phyloP scores from a whole-genome alignment of 2,113 vertebrate genomes.

The Alectura lathami region DNA sequence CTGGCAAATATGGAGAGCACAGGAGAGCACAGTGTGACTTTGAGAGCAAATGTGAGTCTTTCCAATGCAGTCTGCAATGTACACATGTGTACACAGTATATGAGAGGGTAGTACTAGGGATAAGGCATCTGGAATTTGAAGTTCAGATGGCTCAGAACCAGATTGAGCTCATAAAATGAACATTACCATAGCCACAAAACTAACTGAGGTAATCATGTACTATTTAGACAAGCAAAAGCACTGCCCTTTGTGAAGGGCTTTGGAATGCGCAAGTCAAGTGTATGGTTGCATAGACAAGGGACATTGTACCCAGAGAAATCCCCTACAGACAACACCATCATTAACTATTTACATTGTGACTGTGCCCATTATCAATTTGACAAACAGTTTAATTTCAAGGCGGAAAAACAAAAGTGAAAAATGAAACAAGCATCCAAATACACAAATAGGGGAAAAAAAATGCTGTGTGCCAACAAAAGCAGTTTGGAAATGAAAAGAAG shows the following conservation, averaged over 20 bases:
- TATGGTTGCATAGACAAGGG: slow-evolving; percentile 52
- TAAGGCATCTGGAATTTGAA: slow-evolving; percentile 28
- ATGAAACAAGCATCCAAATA: not conserved
- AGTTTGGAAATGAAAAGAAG: slow-evolving; percentile 20
- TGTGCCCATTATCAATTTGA: slow-evolving; percentile 60
- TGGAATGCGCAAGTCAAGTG: slow-evolving; percentile 66
- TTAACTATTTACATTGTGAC: slow-evolving; percentile 19
- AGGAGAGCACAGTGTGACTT: not conserved
- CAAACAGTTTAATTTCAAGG: slow-evolving; percentile 68
- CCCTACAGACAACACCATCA: slow-evolving; percentile 40
- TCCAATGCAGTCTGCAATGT: not conserved
- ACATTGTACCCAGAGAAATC: slow-evolving; percentile 62
- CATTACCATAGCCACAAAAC: slow-evolving; percentile 52
- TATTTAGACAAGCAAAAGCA: slow-evolving; percentile 55
- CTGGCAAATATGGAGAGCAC: not conserved
- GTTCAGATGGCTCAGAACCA: slow-evolving; percentile 59
- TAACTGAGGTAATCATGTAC: slow-evolving; percentile 34
- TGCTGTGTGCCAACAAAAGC: slow-evolving; percentile 3
- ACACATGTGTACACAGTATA: slow-evolving; percentile 46
- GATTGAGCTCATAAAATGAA: slow-evolving; percentile 58
- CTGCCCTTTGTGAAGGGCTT: slow-evolving; percentile 66
- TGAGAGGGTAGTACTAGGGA: slow-evolving; percentile 1
- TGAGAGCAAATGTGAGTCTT: not conserved
- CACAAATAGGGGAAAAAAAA: not conserved
- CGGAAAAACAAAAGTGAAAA: slow-evolving; percentile 55